Conservation (phyloP, 2,113 vertebrate genomes). For the Sarotherodon lohbergeri region DNA sequence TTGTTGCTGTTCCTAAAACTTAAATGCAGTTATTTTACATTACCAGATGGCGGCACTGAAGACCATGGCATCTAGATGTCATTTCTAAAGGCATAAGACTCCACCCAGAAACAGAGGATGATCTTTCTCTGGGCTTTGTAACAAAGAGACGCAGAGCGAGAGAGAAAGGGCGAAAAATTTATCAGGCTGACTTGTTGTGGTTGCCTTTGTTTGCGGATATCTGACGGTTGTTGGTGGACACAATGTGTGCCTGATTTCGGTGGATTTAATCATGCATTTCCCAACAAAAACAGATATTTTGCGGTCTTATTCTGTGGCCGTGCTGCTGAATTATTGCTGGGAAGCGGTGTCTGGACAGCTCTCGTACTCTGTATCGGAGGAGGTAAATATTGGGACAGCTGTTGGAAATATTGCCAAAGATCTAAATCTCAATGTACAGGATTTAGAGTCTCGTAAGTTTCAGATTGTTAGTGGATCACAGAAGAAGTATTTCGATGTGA, state of each 20-base stretch:
- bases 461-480: conserved; percentile 58
- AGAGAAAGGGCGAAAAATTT: not conserved
- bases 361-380: conserved; percentile 66
- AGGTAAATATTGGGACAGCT: conserved; percentile 62
- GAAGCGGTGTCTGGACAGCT: conserved; percentile 43
- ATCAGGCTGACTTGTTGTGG: not conserved
- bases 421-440: conserved; percentile 52
- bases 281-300: not conserved
- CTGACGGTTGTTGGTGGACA: not conserved
- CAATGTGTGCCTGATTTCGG: not conserved
- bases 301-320: not conserved
- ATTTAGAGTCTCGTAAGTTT: conserved; percentile 65
- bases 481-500: conserved; percentile 68
- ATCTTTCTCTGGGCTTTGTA: conserved; percentile 38
- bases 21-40: not conserved
- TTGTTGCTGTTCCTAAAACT: not conserved
- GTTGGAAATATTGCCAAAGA: conserved; percentile 75
- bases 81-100: not conserved
- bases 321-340: conserved; percentile 18
- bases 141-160: not conserved
- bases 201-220: not conserved
- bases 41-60: conserved; percentile 49
- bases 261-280: not conserved
- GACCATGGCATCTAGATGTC: conserved; percentile 14
- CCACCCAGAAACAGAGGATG: conserved; percentile 35